phyloP scores from a whole-genome alignment of 2,888 invertebrate species.

The Scaptomyza reducta region DNA sequence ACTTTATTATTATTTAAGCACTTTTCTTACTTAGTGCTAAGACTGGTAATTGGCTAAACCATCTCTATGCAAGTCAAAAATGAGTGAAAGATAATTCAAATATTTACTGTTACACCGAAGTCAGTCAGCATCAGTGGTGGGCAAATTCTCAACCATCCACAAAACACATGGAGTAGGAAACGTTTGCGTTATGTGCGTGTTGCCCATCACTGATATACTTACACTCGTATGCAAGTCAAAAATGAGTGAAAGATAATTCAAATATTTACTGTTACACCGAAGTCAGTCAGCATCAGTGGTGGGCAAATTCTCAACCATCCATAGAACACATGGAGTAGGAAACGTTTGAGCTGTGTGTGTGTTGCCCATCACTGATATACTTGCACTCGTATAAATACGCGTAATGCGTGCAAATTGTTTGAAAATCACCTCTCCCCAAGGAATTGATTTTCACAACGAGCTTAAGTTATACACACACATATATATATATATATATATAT shows the following conservation, averaged over 20 bases:
- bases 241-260: no score
- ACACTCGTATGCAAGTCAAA: no score
- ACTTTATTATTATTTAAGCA: no score
- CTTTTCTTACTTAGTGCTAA: no score
- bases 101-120: neutral
- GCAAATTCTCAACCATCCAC: neutral
- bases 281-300: neutral
- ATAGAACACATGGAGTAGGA: neutral
- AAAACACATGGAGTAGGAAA: neutral
- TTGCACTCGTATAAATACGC: constrained; percentile 3
- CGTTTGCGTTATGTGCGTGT: neutral
- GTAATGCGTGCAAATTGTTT: constrained; percentile 71
- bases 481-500: constrained; percentile 11
- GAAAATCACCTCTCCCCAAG: constrained; percentile 65
- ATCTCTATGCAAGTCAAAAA: neutral
- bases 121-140: neutral
- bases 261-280: no score
- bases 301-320: neutral
- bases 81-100: neutral
- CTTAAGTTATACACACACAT: constrained; percentile 4
- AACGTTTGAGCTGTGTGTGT: neutral
- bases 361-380: neutral
- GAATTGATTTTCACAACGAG: constrained; percentile 54
- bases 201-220: constrained; percentile 1
- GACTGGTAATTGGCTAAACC: neutral